Evolutionary conservation across 2,888 invertebrate genomes (phyloP).

Genomic region (Parapristionchus giblindavisi): DNA sequence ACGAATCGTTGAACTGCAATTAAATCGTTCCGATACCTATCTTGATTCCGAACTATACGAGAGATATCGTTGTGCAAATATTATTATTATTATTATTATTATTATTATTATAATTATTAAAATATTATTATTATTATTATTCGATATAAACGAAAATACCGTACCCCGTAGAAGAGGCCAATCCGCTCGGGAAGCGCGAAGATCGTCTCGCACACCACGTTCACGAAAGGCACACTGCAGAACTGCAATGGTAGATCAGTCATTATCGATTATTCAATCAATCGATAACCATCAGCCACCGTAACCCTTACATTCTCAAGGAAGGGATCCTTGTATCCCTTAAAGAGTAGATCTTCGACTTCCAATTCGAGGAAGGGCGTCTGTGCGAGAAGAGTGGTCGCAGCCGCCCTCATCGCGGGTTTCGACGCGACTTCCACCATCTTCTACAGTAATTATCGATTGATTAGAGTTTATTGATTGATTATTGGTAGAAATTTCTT

Average conservation of each 20-base stretch:
- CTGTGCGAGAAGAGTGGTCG: conserved; percentile 65
- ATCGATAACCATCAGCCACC: conserved; percentile 12
- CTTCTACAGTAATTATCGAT: too few relatives aligned
- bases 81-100: too few relatives aligned
- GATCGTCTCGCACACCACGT: conserved; percentile 67
- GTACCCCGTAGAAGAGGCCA: conserved; percentile 64
- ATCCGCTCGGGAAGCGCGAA: conserved; percentile 67
- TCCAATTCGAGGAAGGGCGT: conserved; percentile 68
- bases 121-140: neutral
- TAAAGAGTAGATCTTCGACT: conserved; percentile 65
- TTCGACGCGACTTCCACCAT: conserved; percentile 68
- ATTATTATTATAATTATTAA: too few relatives aligned
- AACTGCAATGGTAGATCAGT: conserved; percentile 44
- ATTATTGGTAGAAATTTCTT: too few relatives aligned
- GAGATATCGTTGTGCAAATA: too few relatives aligned
- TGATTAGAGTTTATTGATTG: too few relatives aligned
- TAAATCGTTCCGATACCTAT: too few relatives aligned
- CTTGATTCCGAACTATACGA: too few relatives aligned
- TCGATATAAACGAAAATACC: neutral
- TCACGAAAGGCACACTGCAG: conserved; percentile 67
- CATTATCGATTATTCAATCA: conserved; percentile 2
- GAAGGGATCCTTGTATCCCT: conserved; percentile 68
- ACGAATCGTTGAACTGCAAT: conserved; percentile 36
- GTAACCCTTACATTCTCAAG: conserved; percentile 60
- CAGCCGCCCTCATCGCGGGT: conserved; percentile 64